Base-by-base conservation (phyloP, 1,140 invertebrate genomes). In the Aphis craccivora region DNA sequence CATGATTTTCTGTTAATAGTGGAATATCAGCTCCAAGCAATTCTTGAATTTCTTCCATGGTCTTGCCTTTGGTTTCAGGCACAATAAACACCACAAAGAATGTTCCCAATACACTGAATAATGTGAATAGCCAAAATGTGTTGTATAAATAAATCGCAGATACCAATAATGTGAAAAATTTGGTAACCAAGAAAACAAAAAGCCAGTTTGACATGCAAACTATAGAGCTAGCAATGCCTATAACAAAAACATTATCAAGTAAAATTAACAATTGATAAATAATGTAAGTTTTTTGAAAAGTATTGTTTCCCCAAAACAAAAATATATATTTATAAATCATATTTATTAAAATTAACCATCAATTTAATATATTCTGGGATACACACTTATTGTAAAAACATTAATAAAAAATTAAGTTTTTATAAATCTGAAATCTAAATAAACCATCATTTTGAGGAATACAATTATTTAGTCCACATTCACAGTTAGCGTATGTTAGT, bases 21-120 rank as follows among this genome's bases (percentile, higher is more conserved):
- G 43, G 43, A n/a, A 35, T 30, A 30, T 87, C 67, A 67, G 95
- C 95, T 40, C 95, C 95, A 30, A 97, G 95, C 94, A 97, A 95
- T 8, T 95, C 94, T 95, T 97, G 97, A 94, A 99, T 98, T 95
- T 99, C 97, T 91, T 98, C 97, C 9, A 98, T 95, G 76, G 96
- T 97, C 95, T 98, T 98, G 22, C 98, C 98, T 95, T 98, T 99
- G 0, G 98, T 99, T 95, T 99, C 98, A 0, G 98, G 98, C 14
- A 99, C 96, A 35, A 98, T 95, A 86, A 97, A 96, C 94, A 96
- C 96, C n/a, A 98, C 96, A 94, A 99, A 98, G 7, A 97, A 90
- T 53, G 96, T 96, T 18, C 97, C 97, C 23, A 97, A 5, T 0
- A 96, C 95, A 92, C 97, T 97, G 87, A 98, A 95, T 8, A 95